Percentiles rank a stretch among this genome's conserved stretches.
Evolutionary conservation across 1,140 invertebrate species (phyloP).

Genomic region (Vanessa atalanta): DNA sequence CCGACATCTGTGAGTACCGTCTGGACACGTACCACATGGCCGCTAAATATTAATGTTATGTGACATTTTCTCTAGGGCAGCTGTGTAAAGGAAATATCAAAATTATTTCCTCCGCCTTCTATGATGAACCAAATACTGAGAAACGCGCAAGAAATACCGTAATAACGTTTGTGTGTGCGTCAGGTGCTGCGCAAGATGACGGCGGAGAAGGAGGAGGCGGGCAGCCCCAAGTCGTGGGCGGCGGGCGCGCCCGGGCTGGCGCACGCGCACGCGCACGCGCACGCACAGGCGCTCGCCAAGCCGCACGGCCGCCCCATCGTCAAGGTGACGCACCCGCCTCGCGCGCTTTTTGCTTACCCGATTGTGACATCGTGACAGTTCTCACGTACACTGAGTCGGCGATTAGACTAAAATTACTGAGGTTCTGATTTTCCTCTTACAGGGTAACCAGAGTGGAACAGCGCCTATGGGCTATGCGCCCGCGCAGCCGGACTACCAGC

Average conservation of each 20-base stretch:
- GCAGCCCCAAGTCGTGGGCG: constrained; percentile 70
- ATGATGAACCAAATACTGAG: too few species aligned
- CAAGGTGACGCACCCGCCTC: constrained; percentile 55
- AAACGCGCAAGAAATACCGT: not conserved
- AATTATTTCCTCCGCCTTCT: too few species aligned
- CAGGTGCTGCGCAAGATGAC: constrained; percentile 94
- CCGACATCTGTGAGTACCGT: constrained; percentile 88
- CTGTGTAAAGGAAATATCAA: too few species aligned
- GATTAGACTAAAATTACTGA: not conserved
- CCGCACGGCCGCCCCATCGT: constrained; percentile 78
- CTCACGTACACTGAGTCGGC: too few species aligned
- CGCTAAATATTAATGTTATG: too few species aligned
- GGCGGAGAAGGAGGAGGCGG: constrained; percentile 87
- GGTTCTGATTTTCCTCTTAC: not conserved
- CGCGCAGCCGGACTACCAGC: constrained; percentile 62
- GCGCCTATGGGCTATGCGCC: constrained; percentile 61
- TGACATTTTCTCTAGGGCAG: too few species aligned
- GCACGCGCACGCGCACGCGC: constrained; percentile 17
- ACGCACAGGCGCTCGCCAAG: constrained; percentile 59
- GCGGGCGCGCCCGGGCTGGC: constrained; percentile 35
- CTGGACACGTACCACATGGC: not conserved
- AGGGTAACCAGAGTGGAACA: constrained; percentile 72
- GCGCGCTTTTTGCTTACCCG: too few species aligned
- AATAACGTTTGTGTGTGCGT: not conserved
- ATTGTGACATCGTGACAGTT: too few species aligned